Percentiles rank a stretch among this genome's conserved stretches.
phyloP scores from a whole-genome alignment of 2,797 vertebrate genomes.

The Bradypodion pumilum region DNA sequence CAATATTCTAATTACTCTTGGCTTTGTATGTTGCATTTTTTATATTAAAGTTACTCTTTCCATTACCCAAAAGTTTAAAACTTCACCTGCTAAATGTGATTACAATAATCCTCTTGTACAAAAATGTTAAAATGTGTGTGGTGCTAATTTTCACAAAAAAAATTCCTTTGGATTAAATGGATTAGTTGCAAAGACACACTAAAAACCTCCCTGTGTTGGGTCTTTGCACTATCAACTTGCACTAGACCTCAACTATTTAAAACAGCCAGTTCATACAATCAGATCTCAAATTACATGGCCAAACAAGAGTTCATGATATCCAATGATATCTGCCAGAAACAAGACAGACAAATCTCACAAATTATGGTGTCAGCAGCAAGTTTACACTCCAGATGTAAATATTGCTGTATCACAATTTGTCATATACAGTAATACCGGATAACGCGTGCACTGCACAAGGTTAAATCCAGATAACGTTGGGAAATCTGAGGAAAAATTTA shows the following conservation, averaged over 20 bases:
- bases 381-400: neutral
- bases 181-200: neutral
- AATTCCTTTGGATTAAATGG: neutral
- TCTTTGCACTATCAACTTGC: neutral
- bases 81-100: neutral
- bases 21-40: neutral
- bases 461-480: too few species aligned
- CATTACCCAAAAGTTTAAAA: neutral
- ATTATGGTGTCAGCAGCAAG: neutral
- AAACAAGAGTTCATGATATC: neutral
- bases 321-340: neutral
- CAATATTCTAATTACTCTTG: neutral
- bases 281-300: neutral
- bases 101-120: neutral
- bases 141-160: neutral
- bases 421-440: too few species aligned
- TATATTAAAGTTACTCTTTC: neutral
- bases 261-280: neutral
- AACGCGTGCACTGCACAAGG: too few species aligned
- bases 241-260: neutral
- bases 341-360: neutral
- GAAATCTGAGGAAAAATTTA: too few species aligned
- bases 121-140: neutral
- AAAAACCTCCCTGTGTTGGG: neutral
- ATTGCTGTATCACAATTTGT: neutral